phyloP scores from a whole-genome alignment of 2,888 invertebrate species.

The Pandemis cinnamomeana region DNA sequence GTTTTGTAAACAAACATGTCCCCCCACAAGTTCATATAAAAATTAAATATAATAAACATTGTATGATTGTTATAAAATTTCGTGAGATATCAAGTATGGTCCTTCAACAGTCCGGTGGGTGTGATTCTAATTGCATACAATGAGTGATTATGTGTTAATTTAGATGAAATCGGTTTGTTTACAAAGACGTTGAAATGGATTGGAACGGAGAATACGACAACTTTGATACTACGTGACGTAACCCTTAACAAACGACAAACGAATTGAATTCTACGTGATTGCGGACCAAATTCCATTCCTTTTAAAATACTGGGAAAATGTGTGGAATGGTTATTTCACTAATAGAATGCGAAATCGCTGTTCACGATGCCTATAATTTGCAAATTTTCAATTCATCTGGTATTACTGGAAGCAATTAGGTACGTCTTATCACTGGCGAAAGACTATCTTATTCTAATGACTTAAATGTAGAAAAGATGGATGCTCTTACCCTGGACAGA shows the following conservation, averaged over 20 bases:
- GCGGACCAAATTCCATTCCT: background rate
- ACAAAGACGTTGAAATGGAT: too few species aligned
- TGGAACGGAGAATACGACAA: background rate
- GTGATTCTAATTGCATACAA: too few species aligned
- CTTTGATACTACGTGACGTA: background rate
- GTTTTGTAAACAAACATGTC: too few species aligned
- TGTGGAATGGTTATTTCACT: conserved; percentile 5
- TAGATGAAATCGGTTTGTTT: too few species aligned
- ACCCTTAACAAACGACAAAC: background rate
- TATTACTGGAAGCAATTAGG: background rate
- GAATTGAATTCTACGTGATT: conserved; percentile 3
- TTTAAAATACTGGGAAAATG: background rate
- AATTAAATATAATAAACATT: too few species aligned
- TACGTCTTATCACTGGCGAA: background rate
- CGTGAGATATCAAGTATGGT: too few species aligned
- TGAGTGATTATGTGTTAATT: too few species aligned
- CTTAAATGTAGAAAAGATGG: background rate
- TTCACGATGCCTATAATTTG: background rate
- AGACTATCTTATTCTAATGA: background rate
- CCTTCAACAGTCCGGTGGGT: too few species aligned
- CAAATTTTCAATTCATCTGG: background rate
- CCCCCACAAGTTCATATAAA: too few species aligned
- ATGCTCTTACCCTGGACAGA: background rate
- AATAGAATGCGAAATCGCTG: background rate
- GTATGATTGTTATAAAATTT: too few species aligned